Conservation (phyloP, 2,797 vertebrate genomes). For the Sciaenops ocellatus region DNA sequence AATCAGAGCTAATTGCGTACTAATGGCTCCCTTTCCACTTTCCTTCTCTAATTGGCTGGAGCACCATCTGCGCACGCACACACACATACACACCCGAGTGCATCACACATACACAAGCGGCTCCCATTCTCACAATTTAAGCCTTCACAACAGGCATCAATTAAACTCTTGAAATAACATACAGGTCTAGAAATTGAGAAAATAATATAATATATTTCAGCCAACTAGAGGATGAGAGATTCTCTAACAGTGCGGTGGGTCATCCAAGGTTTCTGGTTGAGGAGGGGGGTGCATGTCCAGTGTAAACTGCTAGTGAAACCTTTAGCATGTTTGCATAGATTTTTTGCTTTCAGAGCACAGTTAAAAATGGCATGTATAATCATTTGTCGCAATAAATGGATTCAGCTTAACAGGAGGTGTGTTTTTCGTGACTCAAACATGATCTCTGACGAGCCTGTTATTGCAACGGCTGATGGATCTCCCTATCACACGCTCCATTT, state of each 20-base stretch:
- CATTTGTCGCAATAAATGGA: slow-evolving; percentile 45
- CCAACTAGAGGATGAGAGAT: slow-evolving; percentile 32
- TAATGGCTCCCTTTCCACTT: slow-evolving; percentile 83
- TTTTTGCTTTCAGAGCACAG: slow-evolving; percentile 30
- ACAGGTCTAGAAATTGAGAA: slow-evolving; percentile 24
- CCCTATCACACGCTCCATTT: slow-evolving; percentile 17
- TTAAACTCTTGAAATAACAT: slow-evolving; percentile 26
- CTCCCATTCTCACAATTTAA: slow-evolving; percentile 8
- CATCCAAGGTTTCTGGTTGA: slow-evolving; percentile 5
- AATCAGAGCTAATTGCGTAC: slow-evolving; percentile 83
- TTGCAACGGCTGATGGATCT: slow-evolving; percentile 47
- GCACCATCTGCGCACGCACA: slow-evolving; percentile 69
- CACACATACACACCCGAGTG: slow-evolving; percentile 30
- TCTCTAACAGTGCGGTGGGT: slow-evolving; percentile 3
- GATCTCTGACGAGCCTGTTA: slow-evolving; percentile 35
- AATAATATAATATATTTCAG: slow-evolving; percentile 18
- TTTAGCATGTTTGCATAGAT: slow-evolving; percentile 61
- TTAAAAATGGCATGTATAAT: slow-evolving; percentile 33
- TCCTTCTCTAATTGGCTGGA: slow-evolving; percentile 81
- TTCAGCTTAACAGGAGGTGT: slow-evolving; percentile 11
- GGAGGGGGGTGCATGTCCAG: slow-evolving; percentile 19
- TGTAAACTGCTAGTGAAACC: slow-evolving; percentile 34
- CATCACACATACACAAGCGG: slow-evolving; percentile 24
- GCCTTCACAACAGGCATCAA: slow-evolving; percentile 24
- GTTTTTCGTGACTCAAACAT: slow-evolving; percentile 21